Percentiles rank a stretch among this genome's conserved stretches.
Evolutionary conservation across 2,888 invertebrate species (phyloP).

Genomic region (Drosophila pegasa): DNA sequence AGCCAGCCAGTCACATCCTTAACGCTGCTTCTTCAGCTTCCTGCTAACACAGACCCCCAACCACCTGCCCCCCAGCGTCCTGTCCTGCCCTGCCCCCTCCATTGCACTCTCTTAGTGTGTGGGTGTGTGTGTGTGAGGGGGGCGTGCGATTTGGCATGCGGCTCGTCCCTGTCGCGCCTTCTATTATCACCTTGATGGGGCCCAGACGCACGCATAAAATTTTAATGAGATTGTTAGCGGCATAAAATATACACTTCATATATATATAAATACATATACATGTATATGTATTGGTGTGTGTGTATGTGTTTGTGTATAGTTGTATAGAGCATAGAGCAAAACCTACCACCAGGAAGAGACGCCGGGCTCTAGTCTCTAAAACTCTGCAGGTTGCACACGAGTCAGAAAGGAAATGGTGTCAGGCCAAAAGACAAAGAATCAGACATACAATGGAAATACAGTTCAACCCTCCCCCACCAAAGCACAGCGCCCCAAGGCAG

Average conservation of each 20-base stretch:
- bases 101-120: conserved; percentile 4
- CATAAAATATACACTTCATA: conserved; percentile 71
- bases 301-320: conserved; percentile 2
- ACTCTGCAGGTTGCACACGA: conserved; percentile 56
- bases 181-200: conserved; percentile 72
- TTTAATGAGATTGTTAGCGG: conserved; percentile 80
- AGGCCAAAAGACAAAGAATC: conserved; percentile 52
- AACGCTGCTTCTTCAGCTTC: conserved; percentile 21
- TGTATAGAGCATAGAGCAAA: conserved; percentile 30
- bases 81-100: not conserved
- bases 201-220: conserved; percentile 77
- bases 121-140: conserved; percentile 26
- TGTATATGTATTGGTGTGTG: not conserved
- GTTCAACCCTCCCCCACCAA: not conserved
- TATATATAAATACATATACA: not conserved
- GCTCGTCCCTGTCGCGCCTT: conserved; percentile 38
- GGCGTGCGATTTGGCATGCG: conserved; percentile 36
- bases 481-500: not conserved
- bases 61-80: not conserved
- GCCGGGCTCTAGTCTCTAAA: conserved; percentile 22
- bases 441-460: conserved; percentile 34
- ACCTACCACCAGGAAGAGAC: conserved; percentile 22
- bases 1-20: conserved; percentile 48
- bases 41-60: not conserved
- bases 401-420: conserved; percentile 44